phyloP scores from a whole-genome alignment of 1,140 invertebrate species.

The Drosophila rhopaloa region DNA sequence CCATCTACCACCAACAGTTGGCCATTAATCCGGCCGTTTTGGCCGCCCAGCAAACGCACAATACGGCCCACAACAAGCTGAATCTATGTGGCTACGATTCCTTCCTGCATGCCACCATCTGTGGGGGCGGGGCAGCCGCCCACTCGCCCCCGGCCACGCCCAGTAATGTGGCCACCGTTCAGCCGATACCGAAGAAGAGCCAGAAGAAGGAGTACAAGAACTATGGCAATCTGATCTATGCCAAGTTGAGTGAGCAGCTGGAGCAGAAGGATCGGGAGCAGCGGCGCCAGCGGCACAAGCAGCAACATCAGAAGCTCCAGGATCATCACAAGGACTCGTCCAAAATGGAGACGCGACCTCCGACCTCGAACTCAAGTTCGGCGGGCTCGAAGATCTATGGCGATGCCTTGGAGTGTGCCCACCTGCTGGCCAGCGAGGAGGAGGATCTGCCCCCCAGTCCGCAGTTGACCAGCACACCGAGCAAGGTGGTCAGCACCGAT shows the following conservation, averaged over 20 bases:
- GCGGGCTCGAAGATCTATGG: conserved; percentile 59
- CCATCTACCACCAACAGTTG: conserved; percentile 83
- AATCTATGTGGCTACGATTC: conserved; percentile 87
- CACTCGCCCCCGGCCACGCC: conserved; percentile 66
- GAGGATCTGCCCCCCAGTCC: conserved; percentile 71
- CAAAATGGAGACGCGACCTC: conserved; percentile 41
- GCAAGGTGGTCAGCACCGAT: conserved; percentile 72
- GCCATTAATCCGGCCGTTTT: conserved; percentile 83
- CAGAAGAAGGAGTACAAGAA: conserved; percentile 78
- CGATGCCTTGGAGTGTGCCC: conserved; percentile 78
- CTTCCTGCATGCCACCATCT: conserved; percentile 87
- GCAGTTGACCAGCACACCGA: conserved; percentile 57
- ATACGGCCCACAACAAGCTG: conserved; percentile 84
- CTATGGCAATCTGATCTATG: conserved; percentile 80
- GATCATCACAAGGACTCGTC: conserved; percentile 35
- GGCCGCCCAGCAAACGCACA: conserved; percentile 76
- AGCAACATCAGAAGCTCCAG: conserved; percentile 35
- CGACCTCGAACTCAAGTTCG: conserved; percentile 60
- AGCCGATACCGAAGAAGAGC: conserved; percentile 72
- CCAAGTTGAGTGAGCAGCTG: conserved; percentile 78
- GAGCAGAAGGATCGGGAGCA: conserved; percentile 76
- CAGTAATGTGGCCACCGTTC: conserved; percentile 77
- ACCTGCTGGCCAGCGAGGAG: conserved; percentile 77
- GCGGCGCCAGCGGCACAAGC: conserved; percentile 63
- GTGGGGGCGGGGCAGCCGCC: conserved; percentile 70